A percentile compares a stretch with the other conserved stretches of the same genome.
These are phyloP conservation scores for Dimorphilus gyrociliatus DNA, from an alignment of 2,888 invertebrate genomes.

Conservation along the genomic window DNA sequence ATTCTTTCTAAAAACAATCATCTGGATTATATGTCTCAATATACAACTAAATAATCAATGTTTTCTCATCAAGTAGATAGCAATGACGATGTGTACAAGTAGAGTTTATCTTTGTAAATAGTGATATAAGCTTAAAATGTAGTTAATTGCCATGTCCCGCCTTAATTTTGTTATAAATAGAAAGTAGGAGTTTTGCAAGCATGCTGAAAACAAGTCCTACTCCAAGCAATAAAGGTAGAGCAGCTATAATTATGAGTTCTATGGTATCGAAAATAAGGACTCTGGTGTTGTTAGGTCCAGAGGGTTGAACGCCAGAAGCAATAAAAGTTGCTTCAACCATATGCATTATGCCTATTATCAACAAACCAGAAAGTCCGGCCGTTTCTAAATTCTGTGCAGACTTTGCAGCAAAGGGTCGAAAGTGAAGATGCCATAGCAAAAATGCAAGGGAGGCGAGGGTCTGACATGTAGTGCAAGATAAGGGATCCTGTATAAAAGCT, in stretches of 20 bases:
- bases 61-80: too few relatives aligned
- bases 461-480: conserved; percentile 3
- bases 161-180: too few relatives aligned
- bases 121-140: too few relatives aligned
- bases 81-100: too few relatives aligned
- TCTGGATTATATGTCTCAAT: too few relatives aligned
- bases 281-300: conserved; percentile 3
- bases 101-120: too few relatives aligned
- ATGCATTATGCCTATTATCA: conserved; percentile 3
- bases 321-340: conserved; percentile 5
- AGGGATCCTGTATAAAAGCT: conserved; percentile 2
- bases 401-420: conserved; percentile 3
- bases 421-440: conserved; percentile 4
- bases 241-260: conserved; percentile 4
- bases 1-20: too few relatives aligned
- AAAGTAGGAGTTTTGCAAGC: too few relatives aligned
- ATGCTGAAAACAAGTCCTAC: conserved; percentile 3
- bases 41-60: too few relatives aligned
- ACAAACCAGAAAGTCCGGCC: conserved; percentile 2
- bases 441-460: conserved; percentile 4
- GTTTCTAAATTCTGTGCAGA: conserved; percentile 6
- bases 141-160: too few relatives aligned
- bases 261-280: conserved; percentile 5
- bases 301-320: conserved; percentile 2
- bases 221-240: conserved; percentile 3